phyloP scores from a whole-genome alignment of 2,113 vertebrate species.

The Pyxicephalus adspersus region DNA sequence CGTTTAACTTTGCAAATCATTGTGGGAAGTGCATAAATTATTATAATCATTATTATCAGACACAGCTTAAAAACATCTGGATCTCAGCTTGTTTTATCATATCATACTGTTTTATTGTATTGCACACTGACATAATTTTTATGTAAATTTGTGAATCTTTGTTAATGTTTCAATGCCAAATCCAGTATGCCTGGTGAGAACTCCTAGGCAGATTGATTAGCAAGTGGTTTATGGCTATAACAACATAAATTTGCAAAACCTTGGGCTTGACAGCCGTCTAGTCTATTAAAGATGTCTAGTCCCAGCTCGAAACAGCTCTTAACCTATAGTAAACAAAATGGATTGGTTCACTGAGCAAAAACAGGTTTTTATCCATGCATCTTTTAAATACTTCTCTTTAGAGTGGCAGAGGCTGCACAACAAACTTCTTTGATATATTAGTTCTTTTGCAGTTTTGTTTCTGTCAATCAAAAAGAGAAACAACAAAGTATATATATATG shows the following conservation, averaged over 20 bases:
- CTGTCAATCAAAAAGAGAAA: too few relatives aligned
- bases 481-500: too few relatives aligned
- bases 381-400: too few relatives aligned
- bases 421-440: too few relatives aligned
- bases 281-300: conserved; percentile 23
- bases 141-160: conserved; percentile 53
- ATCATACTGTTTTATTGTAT: conserved; percentile 54
- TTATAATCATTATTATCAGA: conserved; percentile 48
- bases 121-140: conserved; percentile 46
- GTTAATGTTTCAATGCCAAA: conserved; percentile 46
- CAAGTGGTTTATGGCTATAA: conserved; percentile 33
- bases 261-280: conserved; percentile 1
- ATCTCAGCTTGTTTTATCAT: conserved; percentile 50
- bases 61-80: conserved; percentile 52
- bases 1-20: conserved; percentile 50
- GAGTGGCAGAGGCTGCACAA: too few relatives aligned
- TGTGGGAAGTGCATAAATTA: conserved; percentile 47
- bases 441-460: too few relatives aligned
- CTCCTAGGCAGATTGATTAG: conserved; percentile 44
- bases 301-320: conserved; percentile 28
- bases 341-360: conserved; percentile 19
- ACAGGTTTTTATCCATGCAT: conserved; percentile 1
- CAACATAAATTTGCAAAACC: conserved; percentile 38
- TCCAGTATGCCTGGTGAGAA: conserved; percentile 34
- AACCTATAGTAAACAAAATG: conserved; percentile 12